Evolutionary conservation across 35 echinoderm and acorn worm species (phyloP), one percentile per base, ranked within the genome.

Genomic region (Apostichopus japonicus): DNA sequence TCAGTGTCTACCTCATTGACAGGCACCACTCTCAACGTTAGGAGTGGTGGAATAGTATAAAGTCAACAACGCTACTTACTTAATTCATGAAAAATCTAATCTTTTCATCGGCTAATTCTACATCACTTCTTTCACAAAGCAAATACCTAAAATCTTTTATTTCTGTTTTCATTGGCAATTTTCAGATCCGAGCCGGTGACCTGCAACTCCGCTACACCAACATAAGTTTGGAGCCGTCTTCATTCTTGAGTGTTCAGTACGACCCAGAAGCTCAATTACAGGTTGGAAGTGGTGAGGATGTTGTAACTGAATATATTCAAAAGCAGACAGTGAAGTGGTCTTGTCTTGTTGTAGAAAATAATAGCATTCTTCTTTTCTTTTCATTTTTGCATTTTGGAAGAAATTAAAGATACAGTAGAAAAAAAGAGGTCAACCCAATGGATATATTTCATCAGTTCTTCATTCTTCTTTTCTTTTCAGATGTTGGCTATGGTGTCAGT

Each of bases 181-280:
- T 75, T 6, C 82, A 98, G 96, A 44, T 98, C 24, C 91, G 63
- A 58, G 95, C 93, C 53, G 91, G 94, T 92, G 96, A 98, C 57
- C 55, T 98, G 52, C 77, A 78, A 33, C 87, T 98, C 1, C 92
- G 95, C 57, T 98, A 83, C 77, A 62, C 54, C 65, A 93, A 93
- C 72, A 77, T 94, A 10, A 98, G 94, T 53, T 25, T 98, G 5
- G 96, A 98, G 55, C 96, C 96, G 0, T 93, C 94, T 67, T 92
- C 79, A 53, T 87, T 19, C 15, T 53, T 95, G 10, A 80, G 77
- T 17, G 90, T 86, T 61, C 79, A 83, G 22, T 83, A 83, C 54
- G 79, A 83, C 52, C 52, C 79, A 54, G 79, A 83, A 15, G 79
- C 79, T 54, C 79, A 83, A 21, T 5, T 52, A n/a, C 79, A 83